Base-by-base conservation (phyloP, 2,888 invertebrate species). In the Drosophila cracens region DNA sequence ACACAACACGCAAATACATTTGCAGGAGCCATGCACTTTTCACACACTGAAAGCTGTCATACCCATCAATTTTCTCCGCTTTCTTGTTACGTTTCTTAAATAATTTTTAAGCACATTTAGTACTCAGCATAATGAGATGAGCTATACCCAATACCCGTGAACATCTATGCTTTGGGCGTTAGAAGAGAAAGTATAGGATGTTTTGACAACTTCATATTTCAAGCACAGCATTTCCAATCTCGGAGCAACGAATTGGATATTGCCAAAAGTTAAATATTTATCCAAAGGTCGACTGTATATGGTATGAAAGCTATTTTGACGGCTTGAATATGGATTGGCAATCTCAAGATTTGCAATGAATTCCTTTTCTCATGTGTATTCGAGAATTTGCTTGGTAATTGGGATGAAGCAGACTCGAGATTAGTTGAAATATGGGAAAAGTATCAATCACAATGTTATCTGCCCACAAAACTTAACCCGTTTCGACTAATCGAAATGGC, bases 401-500 rank as follows among this genome's bases (percentile, higher is more conserved):
- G 48, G 46, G 21, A 58, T 25, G 7, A 62, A 48, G 29, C 34
- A 46, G 10, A 16, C 13, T 8, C n/a, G 36, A 18, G 25, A 43
- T 21, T 25, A 29, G 21, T 36, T 31, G 8, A 61, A 11, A 67
- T 36, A 52, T 36, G 27, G 33, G 4, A 18, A 29, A 52, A 29
- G 36, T 58, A 64, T 60, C 51, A 65, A 40, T 65, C 38, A 65
- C 49, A 56, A 46, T 34, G 3, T 56, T 38, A 31, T 18, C 25
- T 11, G 53, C 1, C n/a, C n/a, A 36, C n/a, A 36, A 49, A 76
- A 72, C 63, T 76, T 73, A 78, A 79, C 80, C 80, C 70, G 66
- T 79, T 61, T 49, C 29, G 38, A 52, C 69, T 79, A 65, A 77
- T 67, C 76, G 70, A 77, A 67, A 64, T 61, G 56, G 65, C 62